phyloP scores from a whole-genome alignment of 2,888 invertebrate species.

The Sarcophaga variegata region DNA sequence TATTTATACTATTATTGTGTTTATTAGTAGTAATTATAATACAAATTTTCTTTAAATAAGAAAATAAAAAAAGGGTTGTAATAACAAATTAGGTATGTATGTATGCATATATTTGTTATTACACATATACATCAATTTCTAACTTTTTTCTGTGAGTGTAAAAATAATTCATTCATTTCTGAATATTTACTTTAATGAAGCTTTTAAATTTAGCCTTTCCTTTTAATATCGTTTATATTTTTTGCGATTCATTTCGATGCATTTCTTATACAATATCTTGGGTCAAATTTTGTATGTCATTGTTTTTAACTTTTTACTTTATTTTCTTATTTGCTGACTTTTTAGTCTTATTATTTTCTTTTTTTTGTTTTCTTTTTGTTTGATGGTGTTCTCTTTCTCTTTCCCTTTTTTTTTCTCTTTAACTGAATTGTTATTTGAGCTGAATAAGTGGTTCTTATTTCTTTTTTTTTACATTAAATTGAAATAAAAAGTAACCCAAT shows the following conservation, averaged over 20 bases:
- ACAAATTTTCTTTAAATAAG: no score
- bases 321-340: neutral
- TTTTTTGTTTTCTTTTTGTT: neutral
- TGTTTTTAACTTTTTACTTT: neutral
- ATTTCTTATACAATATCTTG: neutral
- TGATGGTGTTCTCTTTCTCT: neutral
- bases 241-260: neutral
- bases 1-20: no score
- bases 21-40: no score
- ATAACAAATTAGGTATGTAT: no score
- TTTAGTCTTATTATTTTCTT: neutral
- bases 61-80: no score
- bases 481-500: conserved; percentile 40
- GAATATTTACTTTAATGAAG: conserved; percentile 14
- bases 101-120: no score
- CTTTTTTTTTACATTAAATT: neutral
- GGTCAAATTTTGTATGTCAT: neutral
- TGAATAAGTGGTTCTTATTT: neutral
- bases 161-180: neutral
- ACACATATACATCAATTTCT: neutral
- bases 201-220: neutral
- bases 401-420: neutral
- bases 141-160: conserved; percentile 15
- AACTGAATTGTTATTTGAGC: conserved; percentile 1
- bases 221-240: neutral